Evolutionary conservation across 2,888 invertebrate species (phyloP).

Genomic region (Meteorus colon): DNA sequence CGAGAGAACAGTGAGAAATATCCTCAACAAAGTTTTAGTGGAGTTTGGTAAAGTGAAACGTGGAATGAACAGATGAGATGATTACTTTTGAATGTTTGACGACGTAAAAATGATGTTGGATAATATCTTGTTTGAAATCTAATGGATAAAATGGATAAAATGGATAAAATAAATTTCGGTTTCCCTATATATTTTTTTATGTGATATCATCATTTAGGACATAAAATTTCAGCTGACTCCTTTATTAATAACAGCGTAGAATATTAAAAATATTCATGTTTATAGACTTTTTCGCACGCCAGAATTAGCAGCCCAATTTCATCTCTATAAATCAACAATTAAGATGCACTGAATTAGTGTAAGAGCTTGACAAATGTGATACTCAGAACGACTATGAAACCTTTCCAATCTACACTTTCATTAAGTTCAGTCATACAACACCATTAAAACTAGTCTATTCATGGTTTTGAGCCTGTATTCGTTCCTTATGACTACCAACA

Average conservation of each 20-base stretch:
- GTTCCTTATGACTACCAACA: not conserved
- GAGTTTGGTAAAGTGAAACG: conserved; percentile 17
- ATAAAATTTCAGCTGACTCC: not conserved
- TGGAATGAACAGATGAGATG: conserved; percentile 2
- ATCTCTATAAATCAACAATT: too few species aligned
- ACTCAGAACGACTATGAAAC: too few species aligned
- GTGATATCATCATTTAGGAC: not conserved
- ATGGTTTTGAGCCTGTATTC: not conserved
- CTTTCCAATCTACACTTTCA: too few species aligned
- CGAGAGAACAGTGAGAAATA: conserved; percentile 7
- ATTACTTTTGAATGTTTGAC: conserved; percentile 23
- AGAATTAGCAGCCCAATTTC: not conserved
- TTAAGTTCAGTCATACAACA: too few species aligned
- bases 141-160: not conserved
- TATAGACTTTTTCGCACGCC: not conserved
- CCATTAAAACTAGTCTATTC: too few species aligned
- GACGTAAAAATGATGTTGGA: conserved; percentile 12
- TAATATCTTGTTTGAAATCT: conserved; percentile 5
- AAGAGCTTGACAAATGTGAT: too few species aligned
- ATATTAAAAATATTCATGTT: conserved; percentile 22
- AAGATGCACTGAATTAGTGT: too few species aligned
- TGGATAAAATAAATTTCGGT: not conserved
- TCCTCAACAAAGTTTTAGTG: conserved; percentile 12
- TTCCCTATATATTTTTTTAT: not conserved
- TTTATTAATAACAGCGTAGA: not conserved